Base-by-base conservation (phyloP, 2,888 invertebrate species). In the Aethes cnicana region DNA sequence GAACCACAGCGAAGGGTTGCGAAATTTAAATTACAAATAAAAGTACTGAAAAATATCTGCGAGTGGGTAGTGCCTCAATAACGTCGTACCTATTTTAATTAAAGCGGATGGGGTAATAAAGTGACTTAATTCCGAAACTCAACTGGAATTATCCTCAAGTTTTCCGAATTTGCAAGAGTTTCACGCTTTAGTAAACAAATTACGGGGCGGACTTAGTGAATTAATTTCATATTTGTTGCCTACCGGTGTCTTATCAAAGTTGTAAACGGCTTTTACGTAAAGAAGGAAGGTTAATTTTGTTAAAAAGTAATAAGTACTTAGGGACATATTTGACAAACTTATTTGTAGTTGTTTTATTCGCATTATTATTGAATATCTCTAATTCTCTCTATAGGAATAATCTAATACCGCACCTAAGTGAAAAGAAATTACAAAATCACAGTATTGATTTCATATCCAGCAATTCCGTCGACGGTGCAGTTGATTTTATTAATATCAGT, bases 11-110 rank as follows among this genome's bases (percentile, higher is more conserved):
- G 81, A 84, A 86, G 89, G 88, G 84, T 86, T 83, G 82, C 76
- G 65, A 86, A 88, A 90, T 90, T 90, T 90, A 90, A 90, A 90
- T 90, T 86, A 89, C 90, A 90, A 90, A 90, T 90, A 89, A 87
- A 90, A 90, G 80, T 77, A 86, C 84, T 84, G 86, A 89, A 89
- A 88, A 88, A 88, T 86, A 84, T 84, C 81, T 80, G 75, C 80
- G 84, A 84, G 84, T 83, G 80, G 82, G 81, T 87, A 87, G 88
- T 86, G 84, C 76, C 83, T 84, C 83, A 81, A 85, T 84, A 84
- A 84, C 84, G 81, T 82, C 80, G 82, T 82, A n/a, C n/a, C n/a
- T n/a, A 84, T 81, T 84, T 88, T 90, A 89, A 90, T 90, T 88
- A 87, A 87, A 84, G 72, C 82, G 70, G 80, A 78, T 80, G 72